phyloP scores from a whole-genome alignment of 2,797 vertebrate genomes.

The Tadarida brasiliensis region DNA sequence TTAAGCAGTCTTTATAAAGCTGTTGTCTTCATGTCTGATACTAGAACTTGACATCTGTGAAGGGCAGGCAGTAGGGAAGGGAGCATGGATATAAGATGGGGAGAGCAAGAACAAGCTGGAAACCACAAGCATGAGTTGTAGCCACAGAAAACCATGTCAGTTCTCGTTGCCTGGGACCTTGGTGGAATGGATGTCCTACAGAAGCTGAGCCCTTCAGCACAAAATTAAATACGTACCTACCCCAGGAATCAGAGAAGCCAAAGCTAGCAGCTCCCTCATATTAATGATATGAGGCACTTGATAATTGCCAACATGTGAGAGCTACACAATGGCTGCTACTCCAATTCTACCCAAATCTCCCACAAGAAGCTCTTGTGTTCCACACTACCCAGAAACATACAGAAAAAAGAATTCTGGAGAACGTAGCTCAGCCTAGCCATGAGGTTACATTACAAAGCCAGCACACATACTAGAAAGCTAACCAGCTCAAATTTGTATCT shows the following conservation, averaged over 20 bases:
- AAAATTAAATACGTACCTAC: not conserved
- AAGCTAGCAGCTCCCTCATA: not conserved
- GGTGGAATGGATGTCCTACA: not conserved
- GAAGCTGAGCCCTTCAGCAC: not conserved
- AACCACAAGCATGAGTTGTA: not conserved
- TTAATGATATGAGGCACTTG: not conserved
- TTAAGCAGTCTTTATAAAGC: conserved; percentile 4
- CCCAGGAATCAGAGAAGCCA: not conserved
- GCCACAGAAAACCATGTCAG: not conserved
- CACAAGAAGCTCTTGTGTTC: not conserved
- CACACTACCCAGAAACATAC: not conserved
- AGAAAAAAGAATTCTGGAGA: conserved; percentile 5
- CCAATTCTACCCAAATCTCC: not conserved
- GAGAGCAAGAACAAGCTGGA: not conserved
- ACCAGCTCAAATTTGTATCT: not conserved
- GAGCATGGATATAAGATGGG: not conserved
- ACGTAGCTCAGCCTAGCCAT: not conserved
- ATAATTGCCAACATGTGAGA: not conserved
- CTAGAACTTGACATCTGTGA: not conserved
- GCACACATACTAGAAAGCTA: not conserved
- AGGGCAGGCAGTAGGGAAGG: not conserved
- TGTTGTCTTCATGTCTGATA: not conserved
- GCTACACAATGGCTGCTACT: not conserved
- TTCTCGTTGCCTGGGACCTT: conserved; percentile 11
- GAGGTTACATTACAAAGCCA: not conserved